Evolutionary conservation across 1,140 invertebrate genomes (phyloP), one percentile per base, ranked within the genome.

Genomic region (Ceratosolen solmsi): DNA sequence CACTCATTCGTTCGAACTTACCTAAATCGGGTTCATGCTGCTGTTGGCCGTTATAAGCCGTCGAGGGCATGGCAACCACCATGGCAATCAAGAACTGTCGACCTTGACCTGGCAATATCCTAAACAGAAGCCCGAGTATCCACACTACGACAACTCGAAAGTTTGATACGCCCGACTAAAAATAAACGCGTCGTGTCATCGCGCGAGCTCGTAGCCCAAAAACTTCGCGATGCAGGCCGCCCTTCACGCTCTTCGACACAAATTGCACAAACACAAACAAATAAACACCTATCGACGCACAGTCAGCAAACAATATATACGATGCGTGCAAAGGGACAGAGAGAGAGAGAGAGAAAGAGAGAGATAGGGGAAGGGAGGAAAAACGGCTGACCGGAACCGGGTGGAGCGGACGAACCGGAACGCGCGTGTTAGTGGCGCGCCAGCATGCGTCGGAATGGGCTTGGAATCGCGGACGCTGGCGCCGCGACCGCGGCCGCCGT

Each of bases 11-110:
- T 15, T n/a, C 27, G n/a, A 15, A 15, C 86, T 27, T 88, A 89
- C 89, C 89, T 87, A 87, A 82, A 82, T 89, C 85, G 36, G 82
- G 79, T 36, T 60, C 27, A 9, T 30, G 38, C 46, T 54, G 76
- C 73, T 83, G 70, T 56, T 84, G 82, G 8, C 80, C 54, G 36
- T 83, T 85, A 79, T 89, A 89, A 41, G 88, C 85, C 33, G 88
- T 85, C 38, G 88, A 82, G 63, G 88, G 84, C 89, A 89, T 89
- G 54, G 87, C 88, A 78, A 89, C 77, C 71, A 89, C 88, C 87
- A 89, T 89, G 80, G 17, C 80, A 80, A 36, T 8, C 2, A 27
- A 0, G 33, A 7, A n/a, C 25, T 30, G n/a, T 72, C 25, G 70
- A 51, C 41, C 70, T 72, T 30, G 38, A 1, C 3, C 1, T 0